Evolutionary conservation across 2,797 vertebrate genomes (phyloP), one percentile per base, ranked within the genome.

Genomic region (Sebastes cheni): DNA sequence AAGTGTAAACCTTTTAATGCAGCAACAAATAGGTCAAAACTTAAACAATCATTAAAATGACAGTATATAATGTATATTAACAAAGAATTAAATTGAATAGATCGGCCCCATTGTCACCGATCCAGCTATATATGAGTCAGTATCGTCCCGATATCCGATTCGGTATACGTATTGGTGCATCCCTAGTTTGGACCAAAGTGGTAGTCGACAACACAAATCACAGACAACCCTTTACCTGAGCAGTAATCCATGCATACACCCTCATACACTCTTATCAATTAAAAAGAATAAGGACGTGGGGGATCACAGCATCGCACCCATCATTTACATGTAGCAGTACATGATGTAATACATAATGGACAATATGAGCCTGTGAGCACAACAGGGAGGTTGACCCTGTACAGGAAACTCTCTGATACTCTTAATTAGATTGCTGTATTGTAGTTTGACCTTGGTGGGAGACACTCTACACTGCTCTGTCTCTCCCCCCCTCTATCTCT

Each of bases 371-470:
- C 81, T 85, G 75, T 72, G 85, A 86, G 81, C 88, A 92, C 92
- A 92, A 89, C 86, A 79, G 85, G 84, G 89, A 92, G 83, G 74
- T 85, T 93, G 93, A 93, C 92, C 93, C 91, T 84, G 67, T 59
- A 77, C 91, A 91, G 90, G 86, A 92, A 93, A 87, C 91, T 91
- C 90, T 92, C 84, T 93, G 93, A 94, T 93, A 89, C 88, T 90
- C 91, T 92, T 93, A 92, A 93, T 93, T 93, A 93, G 91, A 94
- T 94, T 90, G 90, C 89, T 89, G 84, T 88, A 91, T 95, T 91
- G 90, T 92, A 89, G 89, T 94, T 92, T 94, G 95, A 95, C 95
- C 94, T 95, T 95, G 93, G 92, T 82, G 82, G 89, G 90, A 92
- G 92, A 92, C 86, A 90, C 88, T 87, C 86, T 86, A 88, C 84